Evolutionary conservation across 2,888 invertebrate species (phyloP).

Genomic region (Apamea sordens): DNA sequence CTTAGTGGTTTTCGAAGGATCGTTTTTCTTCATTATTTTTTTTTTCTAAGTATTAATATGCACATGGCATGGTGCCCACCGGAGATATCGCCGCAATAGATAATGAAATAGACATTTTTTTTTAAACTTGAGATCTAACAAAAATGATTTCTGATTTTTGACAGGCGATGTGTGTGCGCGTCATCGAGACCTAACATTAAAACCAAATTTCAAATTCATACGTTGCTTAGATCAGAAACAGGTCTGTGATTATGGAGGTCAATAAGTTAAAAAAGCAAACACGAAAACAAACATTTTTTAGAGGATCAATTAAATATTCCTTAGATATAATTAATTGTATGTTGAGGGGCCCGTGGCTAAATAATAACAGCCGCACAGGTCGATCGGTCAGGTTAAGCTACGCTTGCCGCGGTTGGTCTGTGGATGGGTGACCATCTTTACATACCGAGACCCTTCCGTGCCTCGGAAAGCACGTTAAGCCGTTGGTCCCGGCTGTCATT

Average conservation of each 20-base stretch:
- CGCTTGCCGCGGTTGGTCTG: too few species aligned
- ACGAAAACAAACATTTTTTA: too few species aligned
- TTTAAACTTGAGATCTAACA: not conserved
- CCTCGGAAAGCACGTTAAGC: too few species aligned
- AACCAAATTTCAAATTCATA: not conserved
- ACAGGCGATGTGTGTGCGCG: not conserved
- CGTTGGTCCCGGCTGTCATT: too few species aligned
- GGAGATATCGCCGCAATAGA: not conserved
- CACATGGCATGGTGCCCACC: not conserved
- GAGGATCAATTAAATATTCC: too few species aligned
- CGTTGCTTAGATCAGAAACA: not conserved
- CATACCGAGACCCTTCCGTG: too few species aligned
- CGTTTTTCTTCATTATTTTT: not conserved
- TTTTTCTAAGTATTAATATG: not conserved
- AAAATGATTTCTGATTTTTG: not conserved
- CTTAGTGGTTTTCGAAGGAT: not conserved
- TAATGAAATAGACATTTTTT: too few species aligned
- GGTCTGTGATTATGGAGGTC: not conserved
- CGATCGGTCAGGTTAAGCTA: too few species aligned
- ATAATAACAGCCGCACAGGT: too few species aligned
- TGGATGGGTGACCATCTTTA: too few species aligned
- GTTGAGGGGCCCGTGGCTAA: too few species aligned
- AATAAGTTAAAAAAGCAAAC: not conserved
- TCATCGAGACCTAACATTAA: not conserved
- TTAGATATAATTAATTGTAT: too few species aligned